These are phyloP conservation scores for Alauda arvensis DNA, from an alignment of 2,797 vertebrate species.

Conservation along the genomic window DNA sequence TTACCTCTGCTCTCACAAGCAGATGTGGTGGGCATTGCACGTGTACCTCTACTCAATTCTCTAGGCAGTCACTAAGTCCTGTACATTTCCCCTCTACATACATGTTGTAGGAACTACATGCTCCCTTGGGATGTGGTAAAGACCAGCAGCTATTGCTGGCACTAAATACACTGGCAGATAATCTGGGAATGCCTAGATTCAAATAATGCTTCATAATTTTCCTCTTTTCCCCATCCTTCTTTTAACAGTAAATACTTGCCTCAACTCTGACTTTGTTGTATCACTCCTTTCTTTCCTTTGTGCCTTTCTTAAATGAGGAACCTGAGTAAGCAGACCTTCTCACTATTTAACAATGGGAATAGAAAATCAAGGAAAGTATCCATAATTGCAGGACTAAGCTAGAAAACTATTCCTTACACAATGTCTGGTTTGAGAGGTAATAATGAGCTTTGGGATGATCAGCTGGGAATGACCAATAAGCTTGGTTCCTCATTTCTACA, in stretches of 20 bases:
- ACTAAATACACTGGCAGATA: background rate
- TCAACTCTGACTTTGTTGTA: background rate
- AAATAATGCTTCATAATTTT: background rate
- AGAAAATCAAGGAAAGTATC: background rate
- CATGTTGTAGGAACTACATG: background rate
- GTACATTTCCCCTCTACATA: background rate
- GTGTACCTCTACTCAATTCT: background rate
- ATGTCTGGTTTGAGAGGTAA: background rate
- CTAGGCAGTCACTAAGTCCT: background rate
- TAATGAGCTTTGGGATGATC: background rate
- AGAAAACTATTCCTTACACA: background rate
- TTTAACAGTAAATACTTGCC: background rate
- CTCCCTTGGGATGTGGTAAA: background rate
- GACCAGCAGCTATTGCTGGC: background rate
- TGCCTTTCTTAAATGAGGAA: background rate
- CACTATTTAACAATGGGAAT: background rate
- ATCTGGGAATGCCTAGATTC: background rate
- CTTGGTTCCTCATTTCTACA: slow-evolving; percentile 3
- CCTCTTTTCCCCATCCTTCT: background rate
- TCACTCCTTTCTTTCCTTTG: background rate
- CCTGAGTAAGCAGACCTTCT: background rate
- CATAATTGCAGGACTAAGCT: background rate
- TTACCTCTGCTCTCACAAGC: background rate
- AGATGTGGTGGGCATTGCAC: background rate
- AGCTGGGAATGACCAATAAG: background rate